These are phyloP conservation scores for Zelleria hepariella DNA, from an alignment of 2,888 invertebrate species.

Conservation along the genomic window DNA sequence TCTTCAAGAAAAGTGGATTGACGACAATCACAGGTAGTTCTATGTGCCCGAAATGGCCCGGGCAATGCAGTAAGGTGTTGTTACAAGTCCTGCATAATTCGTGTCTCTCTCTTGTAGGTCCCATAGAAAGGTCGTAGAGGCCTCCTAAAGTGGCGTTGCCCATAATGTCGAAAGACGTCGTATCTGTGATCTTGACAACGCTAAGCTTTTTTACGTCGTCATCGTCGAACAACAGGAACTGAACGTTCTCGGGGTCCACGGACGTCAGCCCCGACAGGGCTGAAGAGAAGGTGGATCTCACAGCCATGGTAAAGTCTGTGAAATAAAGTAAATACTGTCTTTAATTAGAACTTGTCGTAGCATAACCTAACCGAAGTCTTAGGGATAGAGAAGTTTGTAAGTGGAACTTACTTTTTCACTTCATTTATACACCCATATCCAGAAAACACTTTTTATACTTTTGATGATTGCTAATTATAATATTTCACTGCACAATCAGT, in stretches of 20 bases:
- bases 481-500: no score
- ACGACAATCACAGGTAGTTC: conserved; percentile 89
- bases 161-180: conserved; percentile 83
- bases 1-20: conserved; percentile 90
- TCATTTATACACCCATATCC: no score
- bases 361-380: neutral
- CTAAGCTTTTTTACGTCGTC: conserved; percentile 86
- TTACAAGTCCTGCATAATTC: conserved; percentile 88
- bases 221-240: conserved; percentile 81
- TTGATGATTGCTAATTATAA: no score
- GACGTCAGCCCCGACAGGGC: conserved; percentile 37
- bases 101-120: conserved; percentile 73
- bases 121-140: conserved; percentile 90
- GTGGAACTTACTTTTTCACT: neutral
- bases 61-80: conserved; percentile 76
- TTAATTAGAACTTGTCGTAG: neutral
- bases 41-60: conserved; percentile 97
- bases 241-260: conserved; percentile 55
- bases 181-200: conserved; percentile 84
- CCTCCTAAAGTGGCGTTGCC: conserved; percentile 88
- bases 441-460: no score
- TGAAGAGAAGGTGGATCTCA: conserved; percentile 36
- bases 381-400: neutral
- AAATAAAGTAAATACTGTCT: no score
- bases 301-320: conserved; percentile 30